Percentiles rank a stretch among this genome's conserved stretches.
These are phyloP conservation scores for Sesamia inferens DNA, from an alignment of 2,888 invertebrate species.

Conservation along the genomic window DNA sequence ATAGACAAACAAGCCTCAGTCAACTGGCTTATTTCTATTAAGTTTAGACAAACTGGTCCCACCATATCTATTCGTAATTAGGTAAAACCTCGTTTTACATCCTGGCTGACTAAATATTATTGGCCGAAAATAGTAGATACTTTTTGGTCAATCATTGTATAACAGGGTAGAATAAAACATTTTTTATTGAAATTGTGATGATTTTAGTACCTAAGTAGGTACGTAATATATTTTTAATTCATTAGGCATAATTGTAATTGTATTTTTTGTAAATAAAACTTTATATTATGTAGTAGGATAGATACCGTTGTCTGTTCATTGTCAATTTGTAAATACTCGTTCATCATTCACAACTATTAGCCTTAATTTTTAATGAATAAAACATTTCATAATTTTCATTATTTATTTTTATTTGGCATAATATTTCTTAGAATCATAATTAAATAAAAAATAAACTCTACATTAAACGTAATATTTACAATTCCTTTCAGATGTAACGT, in stretches of 20 bases:
- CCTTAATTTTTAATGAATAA: slow-evolving; percentile 34
- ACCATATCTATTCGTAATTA: slow-evolving; percentile 1
- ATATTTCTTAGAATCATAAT: slow-evolving; percentile 58
- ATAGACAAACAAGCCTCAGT: not conserved
- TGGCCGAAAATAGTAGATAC: not conserved
- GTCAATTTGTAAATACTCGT: slow-evolving; percentile 44
- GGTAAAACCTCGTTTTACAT: not conserved
- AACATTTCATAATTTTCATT: slow-evolving; percentile 46
- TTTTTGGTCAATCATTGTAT: not conserved
- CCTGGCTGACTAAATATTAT: not conserved
- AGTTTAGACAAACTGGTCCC: not conserved
- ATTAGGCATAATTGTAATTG: not conserved
- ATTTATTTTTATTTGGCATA: slow-evolving; percentile 71
- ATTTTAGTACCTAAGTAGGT: not conserved
- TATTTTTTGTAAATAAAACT: slow-evolving; percentile 24
- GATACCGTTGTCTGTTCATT: not conserved
- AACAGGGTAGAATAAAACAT: not conserved
- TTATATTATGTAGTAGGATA: not conserved
- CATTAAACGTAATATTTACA: slow-evolving; percentile 57
- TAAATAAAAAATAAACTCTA: slow-evolving; percentile 49
- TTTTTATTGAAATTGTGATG: slow-evolving; percentile 16
- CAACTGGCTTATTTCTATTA: not conserved
- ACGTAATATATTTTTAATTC: not conserved
- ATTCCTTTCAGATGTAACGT: slow-evolving; percentile 52
- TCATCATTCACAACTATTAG: not conserved